Conservation (phyloP, 2,888 invertebrate genomes). For the Augochlorella aurata region DNA sequence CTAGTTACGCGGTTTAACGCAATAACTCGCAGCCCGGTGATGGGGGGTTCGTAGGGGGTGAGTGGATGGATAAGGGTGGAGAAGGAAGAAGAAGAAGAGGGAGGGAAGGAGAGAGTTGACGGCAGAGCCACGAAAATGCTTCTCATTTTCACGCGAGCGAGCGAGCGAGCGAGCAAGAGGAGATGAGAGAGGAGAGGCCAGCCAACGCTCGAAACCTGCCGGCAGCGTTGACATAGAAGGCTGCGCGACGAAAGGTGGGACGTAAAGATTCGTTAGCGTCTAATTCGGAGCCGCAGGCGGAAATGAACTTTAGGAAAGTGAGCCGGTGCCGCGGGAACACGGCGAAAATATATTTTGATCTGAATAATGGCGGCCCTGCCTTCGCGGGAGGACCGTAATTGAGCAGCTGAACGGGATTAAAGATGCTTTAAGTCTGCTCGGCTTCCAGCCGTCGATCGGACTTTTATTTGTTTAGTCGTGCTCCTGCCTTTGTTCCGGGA, state of each 20-base stretch:
- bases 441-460: neutral
- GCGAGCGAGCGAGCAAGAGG: conserved; percentile 11
- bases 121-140: conserved; percentile 61
- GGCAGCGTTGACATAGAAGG: conserved; percentile 56
- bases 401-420: conserved; percentile 27
- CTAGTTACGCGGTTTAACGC: conserved; percentile 70
- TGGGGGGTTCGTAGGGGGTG: conserved; percentile 22
- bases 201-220: conserved; percentile 58
- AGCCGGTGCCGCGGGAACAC: conserved; percentile 36
- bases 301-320: conserved; percentile 57
- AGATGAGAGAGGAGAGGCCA: conserved; percentile 17
- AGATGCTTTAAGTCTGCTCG: neutral
- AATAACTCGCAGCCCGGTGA: conserved; percentile 62
- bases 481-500: neutral
- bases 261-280: conserved; percentile 68
- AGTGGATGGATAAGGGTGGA: neutral
- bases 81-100: neutral
- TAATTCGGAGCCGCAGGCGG: conserved; percentile 59
- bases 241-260: conserved; percentile 57
- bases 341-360: conserved; percentile 54
- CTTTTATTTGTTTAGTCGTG: neutral
- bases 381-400: conserved; percentile 35
- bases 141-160: conserved; percentile 61
- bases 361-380: conserved; percentile 45
- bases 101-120: conserved; percentile 33